Conservation (phyloP, 1,140 invertebrate genomes). For the Polypedilum pembai region DNA sequence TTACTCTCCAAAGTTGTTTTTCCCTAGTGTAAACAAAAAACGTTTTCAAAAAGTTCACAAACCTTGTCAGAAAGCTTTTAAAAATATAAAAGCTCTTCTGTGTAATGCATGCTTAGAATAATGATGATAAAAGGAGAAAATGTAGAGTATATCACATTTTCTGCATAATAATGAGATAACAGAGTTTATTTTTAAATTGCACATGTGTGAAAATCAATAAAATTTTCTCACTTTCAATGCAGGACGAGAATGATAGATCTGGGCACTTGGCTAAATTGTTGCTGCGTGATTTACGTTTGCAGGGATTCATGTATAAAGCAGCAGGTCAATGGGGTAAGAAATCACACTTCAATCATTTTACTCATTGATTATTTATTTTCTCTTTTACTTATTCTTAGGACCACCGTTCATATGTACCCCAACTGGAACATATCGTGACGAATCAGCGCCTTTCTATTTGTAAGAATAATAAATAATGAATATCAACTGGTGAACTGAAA, state of each 20-base stretch:
- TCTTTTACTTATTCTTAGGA: slow-evolving; percentile 31
- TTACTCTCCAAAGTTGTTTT: too few species aligned
- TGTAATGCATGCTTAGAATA: too few species aligned
- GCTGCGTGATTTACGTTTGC: slow-evolving; percentile 50
- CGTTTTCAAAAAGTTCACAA: too few species aligned
- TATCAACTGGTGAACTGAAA: too few species aligned
- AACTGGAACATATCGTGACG: slow-evolving; percentile 52
- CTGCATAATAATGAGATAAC: neutral
- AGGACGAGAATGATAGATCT: slow-evolving; percentile 40
- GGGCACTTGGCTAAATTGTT: slow-evolving; percentile 49
- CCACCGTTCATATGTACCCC: slow-evolving; percentile 50
- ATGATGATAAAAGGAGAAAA: neutral
- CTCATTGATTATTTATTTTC: neutral
- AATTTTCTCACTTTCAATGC: neutral
- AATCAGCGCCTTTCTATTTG: slow-evolving; percentile 78
- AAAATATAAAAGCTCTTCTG: too few species aligned
- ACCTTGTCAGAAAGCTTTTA: too few species aligned
- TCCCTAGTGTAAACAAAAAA: too few species aligned
- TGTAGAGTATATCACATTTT: neutral
- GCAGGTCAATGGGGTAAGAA: slow-evolving; percentile 47
- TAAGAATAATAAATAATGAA: too few species aligned
- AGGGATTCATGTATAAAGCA: slow-evolving; percentile 54
- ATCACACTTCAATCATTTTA: neutral
- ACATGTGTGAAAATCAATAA: slow-evolving; percentile 42
- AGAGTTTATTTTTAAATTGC: slow-evolving; percentile 40